These are phyloP conservation scores for Telmatochromis sp. DNA, from an alignment of 2,113 vertebrate species.

Conservation along the genomic window DNA sequence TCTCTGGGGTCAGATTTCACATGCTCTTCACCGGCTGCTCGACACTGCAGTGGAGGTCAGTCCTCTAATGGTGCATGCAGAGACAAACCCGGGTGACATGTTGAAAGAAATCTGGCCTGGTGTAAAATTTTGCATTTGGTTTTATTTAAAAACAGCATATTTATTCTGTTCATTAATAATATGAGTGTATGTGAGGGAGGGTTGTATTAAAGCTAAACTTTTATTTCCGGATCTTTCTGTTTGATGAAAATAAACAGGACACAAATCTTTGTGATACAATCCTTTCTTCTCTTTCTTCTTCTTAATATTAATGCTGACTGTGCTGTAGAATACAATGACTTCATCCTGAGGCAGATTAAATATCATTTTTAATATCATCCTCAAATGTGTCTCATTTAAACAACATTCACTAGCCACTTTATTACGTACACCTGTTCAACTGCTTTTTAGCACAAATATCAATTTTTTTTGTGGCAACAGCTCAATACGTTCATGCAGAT, in stretches of 20 bases:
- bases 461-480: background rate
- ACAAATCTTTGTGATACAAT: background rate
- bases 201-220: background rate
- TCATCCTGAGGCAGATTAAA: background rate
- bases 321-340: background rate
- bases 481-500: background rate
- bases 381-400: background rate
- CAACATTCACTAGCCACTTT: background rate
- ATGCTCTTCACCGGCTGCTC: background rate
- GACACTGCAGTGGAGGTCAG: background rate
- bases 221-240: background rate
- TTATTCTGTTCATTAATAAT: background rate
- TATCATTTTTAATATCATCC: background rate
- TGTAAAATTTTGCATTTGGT: background rate
- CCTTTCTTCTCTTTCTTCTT: background rate
- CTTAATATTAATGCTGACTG: background rate
- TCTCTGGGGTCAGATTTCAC: slow-evolving; percentile 37
- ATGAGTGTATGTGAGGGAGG: background rate
- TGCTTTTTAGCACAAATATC: background rate
- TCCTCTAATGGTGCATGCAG: background rate
- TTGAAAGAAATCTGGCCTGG: background rate
- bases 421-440: background rate
- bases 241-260: background rate
- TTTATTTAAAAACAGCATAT: background rate
- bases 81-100: background rate